phyloP scores from a whole-genome alignment of 2,888 invertebrate species.

The Pyrrhosoma nymphula region DNA sequence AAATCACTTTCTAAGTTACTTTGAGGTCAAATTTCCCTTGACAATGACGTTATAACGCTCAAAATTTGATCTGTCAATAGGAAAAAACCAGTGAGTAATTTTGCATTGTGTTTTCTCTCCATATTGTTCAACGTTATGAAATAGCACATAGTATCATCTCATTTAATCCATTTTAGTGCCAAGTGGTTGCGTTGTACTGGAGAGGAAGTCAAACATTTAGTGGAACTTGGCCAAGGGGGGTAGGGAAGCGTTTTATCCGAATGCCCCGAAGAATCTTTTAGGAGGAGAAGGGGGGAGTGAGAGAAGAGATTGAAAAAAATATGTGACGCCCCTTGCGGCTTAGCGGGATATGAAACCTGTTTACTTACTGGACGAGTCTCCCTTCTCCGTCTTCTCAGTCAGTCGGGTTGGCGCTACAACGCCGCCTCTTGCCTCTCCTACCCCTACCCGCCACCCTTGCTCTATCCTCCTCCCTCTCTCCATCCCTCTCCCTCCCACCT shows the following conservation, averaged over 20 bases:
- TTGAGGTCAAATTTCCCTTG: too few relatives aligned
- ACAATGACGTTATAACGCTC: too few relatives aligned
- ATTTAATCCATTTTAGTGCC: too few relatives aligned
- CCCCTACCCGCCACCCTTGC: background rate
- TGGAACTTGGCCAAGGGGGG: background rate
- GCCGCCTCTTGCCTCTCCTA: background rate
- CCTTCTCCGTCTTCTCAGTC: background rate
- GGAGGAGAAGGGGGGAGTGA: background rate
- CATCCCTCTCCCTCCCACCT: background rate
- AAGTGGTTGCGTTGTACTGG: too few relatives aligned
- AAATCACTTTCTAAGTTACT: too few relatives aligned
- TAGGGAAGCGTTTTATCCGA: background rate
- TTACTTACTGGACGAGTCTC: constrained; percentile 36
- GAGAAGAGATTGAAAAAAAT: constrained; percentile 41
- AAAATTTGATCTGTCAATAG: too few relatives aligned
- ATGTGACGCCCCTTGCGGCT: constrained; percentile 30
- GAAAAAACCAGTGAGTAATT: too few relatives aligned
- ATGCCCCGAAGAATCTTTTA: background rate
- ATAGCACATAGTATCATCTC: too few relatives aligned
- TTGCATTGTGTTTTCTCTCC: too few relatives aligned
- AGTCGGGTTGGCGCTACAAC: constrained; percentile 34
- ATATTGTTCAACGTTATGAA: too few relatives aligned
- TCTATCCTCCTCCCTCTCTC: background rate
- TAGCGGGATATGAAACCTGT: constrained; percentile 64
- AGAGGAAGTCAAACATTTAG: too few relatives aligned